These are phyloP conservation scores for Hedya salicella DNA, from an alignment of 2,888 invertebrate species.

Conservation along the genomic window DNA sequence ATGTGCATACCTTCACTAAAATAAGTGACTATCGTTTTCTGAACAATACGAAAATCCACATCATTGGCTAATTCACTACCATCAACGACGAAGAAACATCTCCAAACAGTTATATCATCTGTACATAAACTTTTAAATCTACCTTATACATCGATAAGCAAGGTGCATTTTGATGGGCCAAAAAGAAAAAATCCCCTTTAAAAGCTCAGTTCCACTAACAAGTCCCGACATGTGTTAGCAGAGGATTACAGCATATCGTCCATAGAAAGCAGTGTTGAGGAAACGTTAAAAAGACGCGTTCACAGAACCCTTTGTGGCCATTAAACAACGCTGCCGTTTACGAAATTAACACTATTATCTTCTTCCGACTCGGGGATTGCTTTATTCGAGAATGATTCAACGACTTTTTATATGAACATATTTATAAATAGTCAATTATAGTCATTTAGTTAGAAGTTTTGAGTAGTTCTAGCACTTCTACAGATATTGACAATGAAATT, in stretches of 20 bases:
- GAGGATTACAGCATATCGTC: slow-evolving; percentile 32
- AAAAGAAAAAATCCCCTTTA: background rate
- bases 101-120: background rate
- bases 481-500: too few species aligned
- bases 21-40: slow-evolving; percentile 41
- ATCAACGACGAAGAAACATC: background rate
- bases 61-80: slow-evolving; percentile 38
- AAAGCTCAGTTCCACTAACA: slow-evolving; percentile 2
- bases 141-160: background rate
- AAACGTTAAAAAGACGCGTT: slow-evolving; percentile 48
- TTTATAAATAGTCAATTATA: too few species aligned
- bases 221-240: slow-evolving; percentile 21
- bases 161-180: background rate
- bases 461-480: too few species aligned
- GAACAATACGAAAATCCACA: slow-evolving; percentile 34
- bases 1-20: slow-evolving; percentile 36
- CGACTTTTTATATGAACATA: background rate
- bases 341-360: slow-evolving; percentile 73
- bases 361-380: slow-evolving; percentile 54
- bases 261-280: slow-evolving; percentile 41
- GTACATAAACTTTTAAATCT: background rate
- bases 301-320: slow-evolving; percentile 58
- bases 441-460: too few species aligned
- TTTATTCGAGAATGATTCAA: slow-evolving; percentile 46
- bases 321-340: slow-evolving; percentile 63